Conservation (phyloP, 2,888 invertebrate genomes). For the Luperina testacea region DNA sequence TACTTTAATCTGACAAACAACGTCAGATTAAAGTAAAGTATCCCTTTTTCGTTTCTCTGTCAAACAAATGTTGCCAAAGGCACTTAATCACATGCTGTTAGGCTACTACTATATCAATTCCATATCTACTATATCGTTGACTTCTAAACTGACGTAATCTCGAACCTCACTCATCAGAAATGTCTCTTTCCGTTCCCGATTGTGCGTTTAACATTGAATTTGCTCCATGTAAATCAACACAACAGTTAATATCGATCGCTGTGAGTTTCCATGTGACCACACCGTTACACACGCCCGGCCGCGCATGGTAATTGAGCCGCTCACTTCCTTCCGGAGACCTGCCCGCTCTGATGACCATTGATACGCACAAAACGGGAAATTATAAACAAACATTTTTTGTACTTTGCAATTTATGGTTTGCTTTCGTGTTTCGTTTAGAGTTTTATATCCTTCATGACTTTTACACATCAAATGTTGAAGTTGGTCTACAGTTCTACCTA, state of each 20-base stretch:
- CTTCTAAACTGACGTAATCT: constrained; percentile 16
- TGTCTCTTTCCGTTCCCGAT: constrained; percentile 1
- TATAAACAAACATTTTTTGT: constrained; percentile 58
- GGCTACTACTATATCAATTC: not conserved
- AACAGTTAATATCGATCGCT: constrained; percentile 76
- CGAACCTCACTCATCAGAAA: constrained; percentile 15
- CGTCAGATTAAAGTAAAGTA: too few relatives aligned
- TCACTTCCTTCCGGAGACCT: constrained; percentile 85
- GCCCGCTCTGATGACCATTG: constrained; percentile 70
- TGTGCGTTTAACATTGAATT: constrained; percentile 55
- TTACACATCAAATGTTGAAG: not conserved
- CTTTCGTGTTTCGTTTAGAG: constrained; percentile 7
- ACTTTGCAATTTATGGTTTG: constrained; percentile 45
- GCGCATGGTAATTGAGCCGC: constrained; percentile 83
- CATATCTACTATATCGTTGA: not conserved
- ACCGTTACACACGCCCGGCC: constrained; percentile 74
- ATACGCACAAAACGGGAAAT: constrained; percentile 72
- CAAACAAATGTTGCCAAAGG: constrained; percentile 1
- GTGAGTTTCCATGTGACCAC: constrained; percentile 78
- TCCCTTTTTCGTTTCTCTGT: not conserved
- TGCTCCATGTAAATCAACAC: constrained; percentile 65
- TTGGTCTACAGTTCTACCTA: not conserved
- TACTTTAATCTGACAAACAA: not conserved
- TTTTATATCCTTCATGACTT: not conserved
- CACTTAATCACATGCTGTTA: not conserved